Percentiles rank a stretch among this genome's conserved stretches.
phyloP scores from a whole-genome alignment of 2,888 invertebrate genomes.

The Acanthosepion lycidas region DNA sequence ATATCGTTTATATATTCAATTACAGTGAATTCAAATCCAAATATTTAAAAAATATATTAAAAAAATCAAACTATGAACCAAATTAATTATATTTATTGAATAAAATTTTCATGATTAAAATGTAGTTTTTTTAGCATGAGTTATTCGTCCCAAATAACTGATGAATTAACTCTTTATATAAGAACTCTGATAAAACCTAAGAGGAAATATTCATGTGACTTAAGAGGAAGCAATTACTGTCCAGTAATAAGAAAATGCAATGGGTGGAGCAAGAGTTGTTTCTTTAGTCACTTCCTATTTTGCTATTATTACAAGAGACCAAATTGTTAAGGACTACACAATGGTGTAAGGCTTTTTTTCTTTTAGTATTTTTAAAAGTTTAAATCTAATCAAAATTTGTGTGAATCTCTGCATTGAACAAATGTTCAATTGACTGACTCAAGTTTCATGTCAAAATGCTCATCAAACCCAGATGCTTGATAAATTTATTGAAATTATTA shows the following conservation, averaged over 20 bases:
- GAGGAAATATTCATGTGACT: neutral
- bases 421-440: no score
- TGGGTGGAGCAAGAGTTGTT: neutral
- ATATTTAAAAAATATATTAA: no score
- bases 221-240: neutral
- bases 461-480: no score
- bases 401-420: neutral
- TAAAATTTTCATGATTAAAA: no score
- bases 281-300: neutral
- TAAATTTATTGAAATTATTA: no score
- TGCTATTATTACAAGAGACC: neutral
- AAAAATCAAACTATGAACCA: no score
- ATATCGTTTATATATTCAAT: no score
- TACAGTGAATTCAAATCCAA: no score
- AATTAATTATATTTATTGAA: no score
- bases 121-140: no score
- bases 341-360: neutral
- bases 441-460: no score
- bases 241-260: neutral
- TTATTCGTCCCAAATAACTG: neutral
- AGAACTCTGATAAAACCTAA: neutral
- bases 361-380: neutral
- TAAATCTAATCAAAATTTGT: neutral
- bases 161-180: neutral
- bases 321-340: neutral